phyloP scores from a whole-genome alignment of 2,113 vertebrate genomes.

The Stigmatopora nigra region DNA sequence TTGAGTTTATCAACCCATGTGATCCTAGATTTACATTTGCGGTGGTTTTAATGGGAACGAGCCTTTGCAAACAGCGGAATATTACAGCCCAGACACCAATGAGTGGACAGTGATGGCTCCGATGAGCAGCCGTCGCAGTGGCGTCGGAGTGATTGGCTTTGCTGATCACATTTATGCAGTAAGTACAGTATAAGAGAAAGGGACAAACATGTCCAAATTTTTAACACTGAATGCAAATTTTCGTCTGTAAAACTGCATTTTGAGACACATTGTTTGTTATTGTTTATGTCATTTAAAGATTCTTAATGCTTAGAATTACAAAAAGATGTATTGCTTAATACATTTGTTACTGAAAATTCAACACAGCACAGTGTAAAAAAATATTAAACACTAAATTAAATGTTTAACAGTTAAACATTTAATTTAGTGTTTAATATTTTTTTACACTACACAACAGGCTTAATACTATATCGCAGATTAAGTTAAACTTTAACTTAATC shows the following conservation, averaged over 20 bases:
- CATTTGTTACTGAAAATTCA: no score
- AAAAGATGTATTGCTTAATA: no score
- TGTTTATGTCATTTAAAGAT: no score
- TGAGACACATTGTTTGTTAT: neutral
- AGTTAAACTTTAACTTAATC: no score
- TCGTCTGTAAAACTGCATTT: neutral
- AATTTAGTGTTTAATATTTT: no score
- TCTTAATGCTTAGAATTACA: no score
- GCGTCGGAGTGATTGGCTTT: conserved; percentile 29
- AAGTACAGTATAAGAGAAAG: conserved; percentile 13
- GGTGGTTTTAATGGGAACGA: conserved; percentile 78
- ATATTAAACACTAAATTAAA: no score
- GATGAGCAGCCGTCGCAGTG: conserved; percentile 24
- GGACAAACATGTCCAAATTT: neutral
- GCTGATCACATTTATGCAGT: conserved; percentile 31
- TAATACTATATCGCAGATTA: no score
- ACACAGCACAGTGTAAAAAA: no score
- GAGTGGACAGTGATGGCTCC: conserved; percentile 39
- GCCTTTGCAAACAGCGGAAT: conserved; percentile 65
- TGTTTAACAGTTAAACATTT: no score
- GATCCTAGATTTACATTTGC: conserved; percentile 79
- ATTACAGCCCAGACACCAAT: conserved; percentile 30
- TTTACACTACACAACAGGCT: no score
- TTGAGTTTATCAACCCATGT: neutral
- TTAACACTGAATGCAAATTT: neutral